Evolutionary conservation across 2,888 invertebrate species (phyloP).

Genomic region (Teleiodes luculella): DNA sequence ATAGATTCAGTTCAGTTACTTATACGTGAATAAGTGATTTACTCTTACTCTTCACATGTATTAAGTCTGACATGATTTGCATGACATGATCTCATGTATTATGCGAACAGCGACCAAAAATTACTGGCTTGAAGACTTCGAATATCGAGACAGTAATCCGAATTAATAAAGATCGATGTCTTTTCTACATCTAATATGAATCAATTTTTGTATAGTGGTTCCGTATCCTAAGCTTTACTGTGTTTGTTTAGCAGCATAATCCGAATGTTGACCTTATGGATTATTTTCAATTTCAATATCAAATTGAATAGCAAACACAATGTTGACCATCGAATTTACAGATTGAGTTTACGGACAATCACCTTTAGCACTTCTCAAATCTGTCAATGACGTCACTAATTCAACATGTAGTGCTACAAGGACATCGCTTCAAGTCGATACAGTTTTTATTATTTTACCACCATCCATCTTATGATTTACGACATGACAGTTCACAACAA

Average conservation of each 20-base stretch:
- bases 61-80: too few relatives aligned
- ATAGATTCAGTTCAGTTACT: too few relatives aligned
- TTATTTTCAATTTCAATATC: conserved; percentile 3
- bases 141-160: not conserved
- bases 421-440: conserved; percentile 40
- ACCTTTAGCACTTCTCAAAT: conserved; percentile 27
- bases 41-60: too few relatives aligned
- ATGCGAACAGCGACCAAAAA: too few relatives aligned
- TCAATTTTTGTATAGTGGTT: not conserved
- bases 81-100: too few relatives aligned
- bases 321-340: conserved; percentile 21
- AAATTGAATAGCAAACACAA: conserved; percentile 4
- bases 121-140: not conserved
- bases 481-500: conserved; percentile 47
- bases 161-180: not conserved
- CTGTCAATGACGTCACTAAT: conserved; percentile 21
- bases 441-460: conserved; percentile 43
- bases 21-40: too few relatives aligned
- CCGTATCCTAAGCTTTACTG: not conserved
- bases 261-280: conserved; percentile 13
- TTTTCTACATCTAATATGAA: not conserved
- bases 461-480: conserved; percentile 52
- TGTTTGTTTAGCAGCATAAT: not conserved
- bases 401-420: conserved; percentile 38
- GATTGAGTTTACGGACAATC: conserved; percentile 29